A percentile compares a stretch with the other conserved stretches of the same genome.
These are phyloP conservation scores for Pangasius sanitwongsei DNA, from an alignment of 2,797 vertebrate genomes.

Conservation along the genomic window DNA sequence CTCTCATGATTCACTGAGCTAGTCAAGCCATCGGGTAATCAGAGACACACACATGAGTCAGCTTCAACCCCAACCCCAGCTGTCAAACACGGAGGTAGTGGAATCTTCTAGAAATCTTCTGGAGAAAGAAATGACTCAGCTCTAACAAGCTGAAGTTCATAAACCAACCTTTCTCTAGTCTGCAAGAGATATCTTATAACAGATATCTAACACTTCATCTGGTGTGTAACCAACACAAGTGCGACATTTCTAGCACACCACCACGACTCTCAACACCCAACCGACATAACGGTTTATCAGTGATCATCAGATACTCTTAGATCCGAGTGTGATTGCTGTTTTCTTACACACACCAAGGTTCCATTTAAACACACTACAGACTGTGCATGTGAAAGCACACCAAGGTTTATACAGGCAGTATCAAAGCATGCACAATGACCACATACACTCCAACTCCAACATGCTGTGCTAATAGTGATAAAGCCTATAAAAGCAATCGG, in stretches of 20 bases:
- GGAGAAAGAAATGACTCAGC: not conserved
- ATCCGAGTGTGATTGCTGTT: not conserved
- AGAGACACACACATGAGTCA: not conserved
- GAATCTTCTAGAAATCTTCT: not conserved
- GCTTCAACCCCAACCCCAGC: too few relatives aligned
- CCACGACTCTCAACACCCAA: not conserved
- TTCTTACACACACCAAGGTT: not conserved
- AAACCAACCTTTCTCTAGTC: not conserved
- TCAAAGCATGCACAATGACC: not conserved
- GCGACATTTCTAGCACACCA: not conserved
- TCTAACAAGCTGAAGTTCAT: too few relatives aligned
- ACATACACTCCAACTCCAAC: not conserved
- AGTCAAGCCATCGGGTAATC: not conserved
- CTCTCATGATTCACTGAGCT: not conserved
- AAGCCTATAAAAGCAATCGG: not conserved
- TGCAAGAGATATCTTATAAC: not conserved
- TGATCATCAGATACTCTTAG: not conserved
- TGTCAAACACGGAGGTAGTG: not conserved
- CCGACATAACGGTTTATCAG: not conserved
- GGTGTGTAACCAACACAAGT: not conserved
- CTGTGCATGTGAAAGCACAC: not conserved
- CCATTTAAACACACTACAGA: too few relatives aligned
- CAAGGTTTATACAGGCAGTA: not conserved
- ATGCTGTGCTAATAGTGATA: not conserved
- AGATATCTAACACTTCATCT: not conserved